Conservation (phyloP, 1,140 invertebrate species). For the Drosophila subobscura region DNA sequence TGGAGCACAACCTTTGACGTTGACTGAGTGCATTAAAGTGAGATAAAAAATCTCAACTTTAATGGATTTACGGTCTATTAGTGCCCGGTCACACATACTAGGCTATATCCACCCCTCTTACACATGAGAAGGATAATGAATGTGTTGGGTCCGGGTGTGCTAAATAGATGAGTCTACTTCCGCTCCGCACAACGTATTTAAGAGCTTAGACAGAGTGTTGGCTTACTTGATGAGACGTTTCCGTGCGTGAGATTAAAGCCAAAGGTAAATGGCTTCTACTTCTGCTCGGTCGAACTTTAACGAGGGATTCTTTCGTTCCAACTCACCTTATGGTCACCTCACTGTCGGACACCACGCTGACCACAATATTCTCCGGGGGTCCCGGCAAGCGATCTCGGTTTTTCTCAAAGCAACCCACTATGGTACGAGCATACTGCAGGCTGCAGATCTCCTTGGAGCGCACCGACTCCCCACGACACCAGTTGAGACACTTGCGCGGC, state of each 20-base stretch:
- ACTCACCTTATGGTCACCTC: constrained; percentile 79
- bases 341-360: constrained; percentile 84
- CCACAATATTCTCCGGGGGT: constrained; percentile 89
- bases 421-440: constrained; percentile 88
- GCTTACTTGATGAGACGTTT: constrained; percentile 10
- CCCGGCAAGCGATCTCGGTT: constrained; percentile 90
- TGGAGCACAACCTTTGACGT: constrained; percentile 66
- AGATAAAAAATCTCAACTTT: constrained; percentile 80
- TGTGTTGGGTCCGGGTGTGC: constrained; percentile 66
- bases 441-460: constrained; percentile 87
- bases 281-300: constrained; percentile 41
- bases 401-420: constrained; percentile 92
- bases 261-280: constrained; percentile 35
- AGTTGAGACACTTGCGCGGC: constrained; percentile 89
- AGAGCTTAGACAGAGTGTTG: constrained; percentile 35
- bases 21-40: constrained; percentile 80
- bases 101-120: constrained; percentile 2
- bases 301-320: no score
- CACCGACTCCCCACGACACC: constrained; percentile 87
- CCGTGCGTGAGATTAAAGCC: constrained; percentile 32
- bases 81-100: constrained; percentile 38
- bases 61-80: constrained; percentile 82
- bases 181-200: constrained; percentile 57
- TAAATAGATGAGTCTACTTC: constrained; percentile 76
- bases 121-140: constrained; percentile 63